Evolutionary conservation across 2,113 vertebrate species (phyloP).

Genomic region (Verasper variegatus): DNA sequence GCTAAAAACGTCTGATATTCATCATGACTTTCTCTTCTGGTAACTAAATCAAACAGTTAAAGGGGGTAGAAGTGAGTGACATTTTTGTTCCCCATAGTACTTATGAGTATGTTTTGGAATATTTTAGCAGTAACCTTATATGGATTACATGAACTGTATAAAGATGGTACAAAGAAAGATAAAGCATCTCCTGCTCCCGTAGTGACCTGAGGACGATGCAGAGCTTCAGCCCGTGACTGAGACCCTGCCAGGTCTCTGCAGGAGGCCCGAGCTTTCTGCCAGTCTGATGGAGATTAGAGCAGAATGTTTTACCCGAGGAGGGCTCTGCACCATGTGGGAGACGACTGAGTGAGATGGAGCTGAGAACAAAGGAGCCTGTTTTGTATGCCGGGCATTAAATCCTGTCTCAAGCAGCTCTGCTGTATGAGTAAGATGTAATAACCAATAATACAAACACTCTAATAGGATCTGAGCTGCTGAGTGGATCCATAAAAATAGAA

Average conservation of each 20-base stretch:
- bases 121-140: neutral
- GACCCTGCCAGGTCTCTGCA: constrained; percentile 49
- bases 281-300: constrained; percentile 49
- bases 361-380: constrained; percentile 20
- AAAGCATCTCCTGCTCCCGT: constrained; percentile 1
- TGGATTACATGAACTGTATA: too few relatives aligned
- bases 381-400: constrained; percentile 20
- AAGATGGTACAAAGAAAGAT: too few relatives aligned
- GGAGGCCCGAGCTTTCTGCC: constrained; percentile 54
- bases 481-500: constrained; percentile 67
- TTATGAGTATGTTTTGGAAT: too few relatives aligned
- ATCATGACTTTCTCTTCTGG: neutral
- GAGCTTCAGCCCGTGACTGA: constrained; percentile 29
- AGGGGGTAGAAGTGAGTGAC: too few relatives aligned
- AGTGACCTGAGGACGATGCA: constrained; percentile 7
- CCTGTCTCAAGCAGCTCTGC: constrained; percentile 6
- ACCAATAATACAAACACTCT: constrained; percentile 40
- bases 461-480: constrained; percentile 68
- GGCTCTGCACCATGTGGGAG: constrained; percentile 25
- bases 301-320: constrained; percentile 51
- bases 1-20: neutral
- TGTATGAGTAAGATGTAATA: constrained; percentile 35
- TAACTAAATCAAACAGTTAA: neutral
- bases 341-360: constrained; percentile 29
- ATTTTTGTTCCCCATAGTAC: too few relatives aligned